phyloP scores from a whole-genome alignment of 2,888 invertebrate genomes.

The Halictus ligatus region DNA sequence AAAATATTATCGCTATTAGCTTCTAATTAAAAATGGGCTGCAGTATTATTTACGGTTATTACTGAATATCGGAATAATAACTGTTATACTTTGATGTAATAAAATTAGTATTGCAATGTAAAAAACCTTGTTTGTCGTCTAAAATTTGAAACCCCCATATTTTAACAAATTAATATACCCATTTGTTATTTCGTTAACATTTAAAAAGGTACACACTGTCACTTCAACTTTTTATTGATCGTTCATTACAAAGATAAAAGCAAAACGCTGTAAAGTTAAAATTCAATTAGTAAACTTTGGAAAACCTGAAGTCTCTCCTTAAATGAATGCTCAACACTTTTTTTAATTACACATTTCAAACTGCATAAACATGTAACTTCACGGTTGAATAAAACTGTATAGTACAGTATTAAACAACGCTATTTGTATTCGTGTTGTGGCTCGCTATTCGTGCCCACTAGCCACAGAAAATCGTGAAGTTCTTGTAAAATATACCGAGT shows the following conservation, averaged over 20 bases:
- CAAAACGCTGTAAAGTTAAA: neutral
- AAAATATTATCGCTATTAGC: neutral
- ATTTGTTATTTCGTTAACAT: neutral
- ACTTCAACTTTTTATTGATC: neutral
- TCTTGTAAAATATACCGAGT: constrained; percentile 17
- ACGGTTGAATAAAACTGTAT: constrained; percentile 1
- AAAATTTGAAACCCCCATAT: neutral
- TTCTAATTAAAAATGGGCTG: neutral
- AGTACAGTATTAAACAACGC: constrained; percentile 34
- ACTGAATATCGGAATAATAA: neutral
- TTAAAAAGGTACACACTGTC: neutral
- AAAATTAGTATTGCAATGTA: neutral
- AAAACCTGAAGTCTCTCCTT: neutral
- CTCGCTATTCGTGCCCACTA: constrained; percentile 22
- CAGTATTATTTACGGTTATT: neutral
- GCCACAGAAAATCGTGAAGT: constrained; percentile 33
- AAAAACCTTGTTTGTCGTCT: neutral
- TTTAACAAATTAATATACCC: neutral
- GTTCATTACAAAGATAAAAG: neutral
- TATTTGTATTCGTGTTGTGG: constrained; percentile 40
- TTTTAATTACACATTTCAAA: neutral
- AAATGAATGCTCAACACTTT: neutral
- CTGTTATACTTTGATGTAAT: neutral
- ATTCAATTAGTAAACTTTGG: neutral
- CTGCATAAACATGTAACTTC: constrained; percentile 12